Evolutionary conservation across 2,113 vertebrate species (phyloP), one percentile per base, ranked within the genome.

Genomic region (Bubalus kerabau): DNA sequence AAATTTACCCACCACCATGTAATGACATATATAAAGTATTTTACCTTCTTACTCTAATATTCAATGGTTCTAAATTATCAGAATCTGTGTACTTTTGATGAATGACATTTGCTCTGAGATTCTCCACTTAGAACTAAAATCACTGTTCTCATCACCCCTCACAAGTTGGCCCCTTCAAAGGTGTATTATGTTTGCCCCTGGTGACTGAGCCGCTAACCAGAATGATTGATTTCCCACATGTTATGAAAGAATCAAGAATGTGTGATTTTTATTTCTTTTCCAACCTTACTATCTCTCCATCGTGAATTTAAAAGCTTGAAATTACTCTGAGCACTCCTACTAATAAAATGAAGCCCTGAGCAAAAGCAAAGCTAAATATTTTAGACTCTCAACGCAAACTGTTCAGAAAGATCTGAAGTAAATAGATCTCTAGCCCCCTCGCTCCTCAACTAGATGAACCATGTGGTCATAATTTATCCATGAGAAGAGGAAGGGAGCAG

Each of bases 261-360:
- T 87, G 62, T 87, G 62, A 74, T 95, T 97, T 97, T 94, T 89
- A 78, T 76, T 95, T 98, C 86, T 82, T 91, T 89, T 94, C 93
- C 57, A 78, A 71, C 14, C 92, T 92, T 92, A 81, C 82, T 84
- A 54, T 85, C 87, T 92, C 30, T 50, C 46, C 84, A 76, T 40
- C 80, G 56, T 90, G 95, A 90, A 96, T 81, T 54, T 87, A 87
- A 95, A 96, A 84, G 43, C 40, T 93, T 94, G 28, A 59, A 59
- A 59, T 97, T 85, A 76, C 91, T 54, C 4, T 95, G 92, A 96
- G 52, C 23, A 14, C 8, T 43, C 32, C 80, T 91, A 48, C 56
- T 93, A 96, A 80, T 96, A 97, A 97, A 95, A 90, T 14, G 56
- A 95, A 95, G 36, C 36, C 71, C 19, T 56, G 46, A 90, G 56